phyloP scores from a whole-genome alignment of 2,888 invertebrate species.

The Mythimna impura region DNA sequence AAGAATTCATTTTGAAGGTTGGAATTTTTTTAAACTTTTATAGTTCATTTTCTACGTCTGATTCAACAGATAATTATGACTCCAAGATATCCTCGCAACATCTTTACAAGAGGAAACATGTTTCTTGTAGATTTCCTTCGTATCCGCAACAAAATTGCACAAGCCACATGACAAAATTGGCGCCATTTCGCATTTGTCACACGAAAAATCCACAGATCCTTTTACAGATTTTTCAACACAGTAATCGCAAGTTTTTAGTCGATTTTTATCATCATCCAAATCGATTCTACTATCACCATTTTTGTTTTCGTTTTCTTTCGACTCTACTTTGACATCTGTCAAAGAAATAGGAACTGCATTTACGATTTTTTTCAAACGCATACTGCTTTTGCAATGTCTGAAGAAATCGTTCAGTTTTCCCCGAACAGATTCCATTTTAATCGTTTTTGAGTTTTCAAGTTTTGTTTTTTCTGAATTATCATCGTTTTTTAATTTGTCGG shows the following conservation, averaged over 20 bases:
- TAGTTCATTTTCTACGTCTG: conserved; percentile 40
- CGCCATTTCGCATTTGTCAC: conserved; percentile 51
- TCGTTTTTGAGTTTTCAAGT: conserved; percentile 19
- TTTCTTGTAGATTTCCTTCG: conserved; percentile 49
- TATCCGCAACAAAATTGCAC: conserved; percentile 48
- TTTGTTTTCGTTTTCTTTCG: conserved; percentile 42
- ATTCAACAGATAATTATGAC: conserved; percentile 51
- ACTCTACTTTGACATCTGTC: conserved; percentile 46
- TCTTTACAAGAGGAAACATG: conserved; percentile 56
- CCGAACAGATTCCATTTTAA: conserved; percentile 35
- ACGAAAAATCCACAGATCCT: conserved; percentile 36
- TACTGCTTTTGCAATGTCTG: conserved; percentile 68
- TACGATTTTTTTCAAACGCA: conserved; percentile 47
- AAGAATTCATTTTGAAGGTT: background rate
- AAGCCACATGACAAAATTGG: conserved; percentile 45
- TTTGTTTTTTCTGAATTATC: conserved; percentile 6
- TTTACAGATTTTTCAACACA: conserved; percentile 43
- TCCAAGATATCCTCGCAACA: conserved; percentile 53
- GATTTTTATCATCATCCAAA: conserved; percentile 37
- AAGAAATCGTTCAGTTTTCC: conserved; percentile 65
- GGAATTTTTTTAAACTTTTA: background rate
- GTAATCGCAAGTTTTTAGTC: conserved; percentile 52
- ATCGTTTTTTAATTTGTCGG: conserved; percentile 18
- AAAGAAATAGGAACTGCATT: conserved; percentile 15
- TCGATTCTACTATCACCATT: conserved; percentile 20